Base-by-base conservation (phyloP, 2,113 vertebrate species). In the Prionailurus bengalensis region DNA sequence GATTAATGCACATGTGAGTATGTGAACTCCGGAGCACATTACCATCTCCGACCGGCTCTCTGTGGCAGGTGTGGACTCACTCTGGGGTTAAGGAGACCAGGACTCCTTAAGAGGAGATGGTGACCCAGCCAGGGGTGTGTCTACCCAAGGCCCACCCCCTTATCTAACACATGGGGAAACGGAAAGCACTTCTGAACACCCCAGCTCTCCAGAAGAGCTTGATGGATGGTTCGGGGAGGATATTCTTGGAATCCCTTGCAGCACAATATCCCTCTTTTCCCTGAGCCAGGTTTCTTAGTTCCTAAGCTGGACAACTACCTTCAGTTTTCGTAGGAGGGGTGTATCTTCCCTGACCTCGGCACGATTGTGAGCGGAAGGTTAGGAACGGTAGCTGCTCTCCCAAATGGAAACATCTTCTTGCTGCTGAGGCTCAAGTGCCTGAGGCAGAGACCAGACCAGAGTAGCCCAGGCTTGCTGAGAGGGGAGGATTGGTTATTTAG, bases 1-100 rank as follows among this genome's bases (percentile, higher is more conserved):
- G 94, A 96, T 97, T 96, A 91, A 96, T 97, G 97, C 97, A 36
- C 63, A 51, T 8, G 93, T 98, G 97, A 97, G 95, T 97, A 70
- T 70, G 39, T 84, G 89, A 71, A 5, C 63, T 7, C 89, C 13
- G 79, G 55, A 81, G 79, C 89, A n/a, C 29, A 1, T 53, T 58
- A 48, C 36, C 4, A 0, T 1, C 93, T 63, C 29, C 2, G 66
- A 68, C 81, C 85, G 92, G 63, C 21, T n/a, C 66, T 93, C 29
- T 13, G 84, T 83, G 81, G 89, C 73, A 55, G 53, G 39, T 76
- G 71, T 51, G 58, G 16, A 17, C 78, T 91, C 36, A 25, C 14
- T 78, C 66, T 94, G 65, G 25, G 78, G 11, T 90, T 74, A 45
- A 58, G 73, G 84, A 94, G 66, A 39, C 39, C 33, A 80, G 86